Percentiles rank a stretch among this genome's conserved stretches.
These are phyloP conservation scores for Naja naja DNA, from an alignment of 2,113 vertebrate genomes.

Conservation along the genomic window DNA sequence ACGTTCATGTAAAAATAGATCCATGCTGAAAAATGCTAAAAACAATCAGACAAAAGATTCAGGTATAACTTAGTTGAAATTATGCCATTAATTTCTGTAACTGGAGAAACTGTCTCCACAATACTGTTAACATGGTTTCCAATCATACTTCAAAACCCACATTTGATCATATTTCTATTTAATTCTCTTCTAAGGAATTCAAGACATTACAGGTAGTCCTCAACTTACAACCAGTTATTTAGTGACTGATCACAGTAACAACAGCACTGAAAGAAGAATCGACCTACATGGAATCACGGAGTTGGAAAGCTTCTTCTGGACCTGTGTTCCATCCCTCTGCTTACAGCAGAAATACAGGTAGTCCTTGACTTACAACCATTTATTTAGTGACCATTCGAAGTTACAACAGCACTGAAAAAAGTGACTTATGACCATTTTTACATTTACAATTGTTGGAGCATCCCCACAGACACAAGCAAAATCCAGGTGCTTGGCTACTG, in stretches of 20 bases:
- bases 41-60: neutral
- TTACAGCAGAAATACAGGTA: neutral
- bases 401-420: neutral
- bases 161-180: neutral
- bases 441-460: neutral
- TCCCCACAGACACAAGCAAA: neutral
- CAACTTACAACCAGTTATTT: too few species aligned
- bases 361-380: too few species aligned
- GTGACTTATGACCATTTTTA: neutral
- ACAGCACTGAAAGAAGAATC: too few species aligned
- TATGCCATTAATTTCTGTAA: neutral
- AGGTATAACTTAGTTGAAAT: neutral
- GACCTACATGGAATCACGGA: neutral
- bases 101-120: neutral
- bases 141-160: neutral
- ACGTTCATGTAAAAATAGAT: neutral
- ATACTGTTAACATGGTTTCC: neutral
- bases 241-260: too few species aligned
- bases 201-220: too few species aligned
- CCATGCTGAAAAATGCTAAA: neutral
- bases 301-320: neutral
- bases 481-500: too few species aligned
- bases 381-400: too few species aligned
- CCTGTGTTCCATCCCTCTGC: neutral
- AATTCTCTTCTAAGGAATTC: neutral